Evolutionary conservation across 2,888 invertebrate species (phyloP), one percentile per base, ranked within the genome.

Genomic region (Macrophya annulata): DNA sequence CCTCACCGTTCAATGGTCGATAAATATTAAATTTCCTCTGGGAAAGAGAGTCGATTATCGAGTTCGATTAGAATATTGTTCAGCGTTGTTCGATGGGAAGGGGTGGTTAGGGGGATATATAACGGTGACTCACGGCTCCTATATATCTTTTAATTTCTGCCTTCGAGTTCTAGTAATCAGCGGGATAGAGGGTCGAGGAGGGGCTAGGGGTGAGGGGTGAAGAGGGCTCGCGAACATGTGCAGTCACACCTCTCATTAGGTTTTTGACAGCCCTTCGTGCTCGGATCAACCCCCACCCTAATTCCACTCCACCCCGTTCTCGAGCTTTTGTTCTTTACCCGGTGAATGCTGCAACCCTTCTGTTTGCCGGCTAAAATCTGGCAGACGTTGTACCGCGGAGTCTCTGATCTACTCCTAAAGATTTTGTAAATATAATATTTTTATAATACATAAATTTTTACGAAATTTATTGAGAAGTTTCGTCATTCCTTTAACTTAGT

Each of bases 241-340:
- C 91, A 93, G 93, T 93, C 93, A 93, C 93, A 93, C 93, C 93
- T 93, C 93, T 93, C 93, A 93, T 93, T 93, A 93, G 90, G 91
- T 93, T 93, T 93, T 93, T 93, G 93, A 93, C 93, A 93, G 93
- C 92, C 92, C 92, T 92, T 93, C 92, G 92, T 92, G 90, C 91
- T 90, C 90, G 92, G 91, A 93, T 92, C 91, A 92, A 90, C 90
- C 91, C 90, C 91, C 90, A 90, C 91, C 91, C 91, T 89, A 91
- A 43, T 74, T 84, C 84, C 51, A 59, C 84, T 62, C 72, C 84
- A 59, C 84, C 84, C 84, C 84, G 15, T 51, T 84, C 55, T 74
- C 74, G 45, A 45, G 72, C 84, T 71, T 84, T 84, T 83, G 83
- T 83, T 83, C 83, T 83, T 83, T 68, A 68, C 83, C 48, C 48